A percentile compares a stretch with the other conserved stretches of the same genome.
These are phyloP conservation scores for Ooceraea biroi DNA, from an alignment of 1,140 invertebrate species.

Conservation along the genomic window DNA sequence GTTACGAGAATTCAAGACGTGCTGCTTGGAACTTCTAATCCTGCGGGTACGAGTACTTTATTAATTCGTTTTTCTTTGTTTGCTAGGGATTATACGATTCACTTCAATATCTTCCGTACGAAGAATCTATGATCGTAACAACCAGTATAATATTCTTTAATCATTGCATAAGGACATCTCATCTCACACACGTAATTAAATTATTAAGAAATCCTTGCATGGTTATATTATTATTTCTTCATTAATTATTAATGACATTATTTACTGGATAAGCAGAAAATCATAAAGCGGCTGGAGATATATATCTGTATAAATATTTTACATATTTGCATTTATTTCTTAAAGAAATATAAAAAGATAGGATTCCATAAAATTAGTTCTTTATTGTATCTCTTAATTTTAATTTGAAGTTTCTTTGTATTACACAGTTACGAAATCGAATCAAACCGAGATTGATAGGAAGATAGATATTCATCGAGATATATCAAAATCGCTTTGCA, in stretches of 20 bases:
- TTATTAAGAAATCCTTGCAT: neutral
- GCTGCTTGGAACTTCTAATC: conserved; percentile 31
- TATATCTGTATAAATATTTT: neutral
- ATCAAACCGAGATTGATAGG: too few species aligned
- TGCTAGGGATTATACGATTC: conserved; percentile 1
- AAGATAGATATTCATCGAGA: neutral
- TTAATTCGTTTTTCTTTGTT: conserved; percentile 33
- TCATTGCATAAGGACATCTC: neutral
- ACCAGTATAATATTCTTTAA: neutral
- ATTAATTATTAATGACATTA: neutral
- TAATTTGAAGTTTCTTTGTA: too few species aligned
- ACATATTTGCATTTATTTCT: neutral
- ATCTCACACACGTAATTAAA: neutral
- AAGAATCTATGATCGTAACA: neutral
- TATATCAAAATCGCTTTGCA: neutral
- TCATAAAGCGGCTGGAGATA: neutral
- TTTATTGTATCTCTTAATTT: too few species aligned
- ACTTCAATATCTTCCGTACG: neutral
- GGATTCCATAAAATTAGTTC: too few species aligned
- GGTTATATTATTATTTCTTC: neutral
- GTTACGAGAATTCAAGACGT: conserved; percentile 28
- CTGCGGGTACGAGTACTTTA: neutral
- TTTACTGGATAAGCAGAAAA: neutral
- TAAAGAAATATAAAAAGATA: too few species aligned
- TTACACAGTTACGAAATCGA: too few species aligned